Base-by-base conservation (phyloP, 2,113 vertebrate species). In the Dasyurus viverrinus region DNA sequence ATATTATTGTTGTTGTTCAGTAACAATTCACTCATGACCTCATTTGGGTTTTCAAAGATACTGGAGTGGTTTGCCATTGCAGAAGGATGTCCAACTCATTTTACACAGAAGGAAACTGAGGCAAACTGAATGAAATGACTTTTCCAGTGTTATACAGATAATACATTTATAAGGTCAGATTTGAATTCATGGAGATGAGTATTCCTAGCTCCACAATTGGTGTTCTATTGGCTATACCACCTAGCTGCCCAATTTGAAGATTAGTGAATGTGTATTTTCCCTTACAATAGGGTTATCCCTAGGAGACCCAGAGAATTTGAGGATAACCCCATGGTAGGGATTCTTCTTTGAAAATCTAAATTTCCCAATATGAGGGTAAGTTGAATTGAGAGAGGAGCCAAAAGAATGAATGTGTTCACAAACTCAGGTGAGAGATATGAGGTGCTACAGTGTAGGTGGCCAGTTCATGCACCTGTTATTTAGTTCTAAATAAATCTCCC, bases 11-110 rank as follows among this genome's bases (percentile, higher is more conserved):
- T 84, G 60, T 36, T 14, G 68, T 84, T 42, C 19, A 42, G 68
- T 22, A 8, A 7, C 22, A 1, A 23, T n/a, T 4, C 0, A n/a
- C 1, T n/a, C 16, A n/a, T 76, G 30, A 84, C n/a, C 68, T 9
- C n/a, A 84, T 84, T 84, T 84, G 36, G 68, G n/a, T 2, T 84
- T 84, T 84, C 30, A 36, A 68, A 84, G 16, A 84, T n/a, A 19
- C 36, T n/a, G 1, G 68, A 84, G n/a, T 84, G n/a, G 4, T 42
- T 42, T 84, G 7, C 7, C n/a, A 42, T 42, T 84, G 22, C 68
- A 6, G 42, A 52, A 52, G 50, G 10, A 52, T 84, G 6, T 23
- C 68, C n/a, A 84, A 8, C 7, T 84, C 19, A 42, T 84, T 84
- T 42, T 42, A 42, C n/a, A 84, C 6, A n/a, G 16, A n/a, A 84